Evolutionary conservation across 92 coral and sea anemone genomes (phyloP), one percentile per base, ranked within the genome.

Genomic region (Porites lobata): DNA sequence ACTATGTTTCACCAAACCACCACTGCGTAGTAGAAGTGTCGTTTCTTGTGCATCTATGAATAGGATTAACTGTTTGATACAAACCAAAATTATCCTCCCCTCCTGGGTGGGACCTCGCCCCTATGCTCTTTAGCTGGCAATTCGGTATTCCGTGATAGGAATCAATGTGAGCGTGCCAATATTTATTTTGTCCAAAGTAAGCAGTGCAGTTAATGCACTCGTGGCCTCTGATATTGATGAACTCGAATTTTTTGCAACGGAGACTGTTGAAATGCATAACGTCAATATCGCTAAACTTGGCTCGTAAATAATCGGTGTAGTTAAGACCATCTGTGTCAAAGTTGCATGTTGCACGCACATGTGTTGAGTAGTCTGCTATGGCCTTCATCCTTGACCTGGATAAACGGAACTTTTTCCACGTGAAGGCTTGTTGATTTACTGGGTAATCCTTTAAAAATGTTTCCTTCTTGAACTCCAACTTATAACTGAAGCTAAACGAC

Each of bases 401-500:
- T 9, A 84, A 51, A 9, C 61, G 56, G 13, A 56, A 90, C 38
- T 86, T 81, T 22, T 58, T 17, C 93, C 93, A 90, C 10, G 19
- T 58, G 77, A 64, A 59, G 52, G 68, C 66, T 18, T 53, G 76
- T 54, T 90, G 79, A 67, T 86, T 90, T 24, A 80, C 83, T 0
- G 93, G 88, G 43, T 70, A 65, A 53, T 85, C 78, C 8, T 77
- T 50, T 6, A 21, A 54, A 14, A 90, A 84, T 3, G 84, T 50
- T 1, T 77, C 64, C 8, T 5, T 3, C 29, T 15, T 26, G 51
- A 77, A 90, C 47, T 72, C 58, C 15, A 43, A 29, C 1, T 72
- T 90, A 6, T 85, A 50, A 12, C 74, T 79, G 7, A 85, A 18
- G 43, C 86, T 79, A 71, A 90, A 85, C n/a, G 93, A 90, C 79